Conservation (phyloP, 2,113 vertebrate genomes). For the Oxyura jamaicensis region DNA sequence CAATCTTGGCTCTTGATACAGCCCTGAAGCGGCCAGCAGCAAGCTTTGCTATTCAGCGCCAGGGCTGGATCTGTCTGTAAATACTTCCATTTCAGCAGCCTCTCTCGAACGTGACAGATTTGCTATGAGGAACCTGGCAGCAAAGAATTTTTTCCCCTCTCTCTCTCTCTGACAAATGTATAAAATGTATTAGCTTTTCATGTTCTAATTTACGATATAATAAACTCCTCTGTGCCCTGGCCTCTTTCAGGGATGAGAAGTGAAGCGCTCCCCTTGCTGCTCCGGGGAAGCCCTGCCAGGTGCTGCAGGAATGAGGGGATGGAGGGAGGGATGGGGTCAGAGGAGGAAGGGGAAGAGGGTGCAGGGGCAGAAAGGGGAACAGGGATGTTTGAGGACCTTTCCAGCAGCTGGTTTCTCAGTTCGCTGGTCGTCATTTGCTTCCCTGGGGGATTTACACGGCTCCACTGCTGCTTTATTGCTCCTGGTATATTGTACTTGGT, state of each 20-base stretch:
- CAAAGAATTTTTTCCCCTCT: not conserved
- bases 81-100: conserved; percentile 54
- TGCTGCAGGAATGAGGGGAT: not conserved
- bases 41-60: conserved; percentile 47
- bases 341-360: not conserved
- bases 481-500: not conserved
- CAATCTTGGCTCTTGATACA: not conserved
- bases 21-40: not conserved
- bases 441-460: not conserved
- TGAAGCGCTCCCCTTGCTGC: not conserved
- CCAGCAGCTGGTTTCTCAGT: not conserved
- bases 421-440: not conserved
- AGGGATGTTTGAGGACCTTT: not conserved
- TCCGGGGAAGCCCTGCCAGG: not conserved
- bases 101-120: conserved; percentile 44
- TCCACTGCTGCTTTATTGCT: not conserved
- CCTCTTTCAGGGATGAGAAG: not conserved
- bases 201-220: conserved; percentile 61
- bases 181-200: conserved; percentile 57
- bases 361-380: not conserved
- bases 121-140: conserved; percentile 45
- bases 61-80: conserved; percentile 54
- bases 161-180: conserved; percentile 47
- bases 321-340: not conserved
- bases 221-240: conserved; percentile 39